Percentiles rank a stretch among this genome's conserved stretches.
These are phyloP conservation scores for Lycocorax pyrrhopterus DNA, from an alignment of 2,113 vertebrate genomes.

Conservation along the genomic window DNA sequence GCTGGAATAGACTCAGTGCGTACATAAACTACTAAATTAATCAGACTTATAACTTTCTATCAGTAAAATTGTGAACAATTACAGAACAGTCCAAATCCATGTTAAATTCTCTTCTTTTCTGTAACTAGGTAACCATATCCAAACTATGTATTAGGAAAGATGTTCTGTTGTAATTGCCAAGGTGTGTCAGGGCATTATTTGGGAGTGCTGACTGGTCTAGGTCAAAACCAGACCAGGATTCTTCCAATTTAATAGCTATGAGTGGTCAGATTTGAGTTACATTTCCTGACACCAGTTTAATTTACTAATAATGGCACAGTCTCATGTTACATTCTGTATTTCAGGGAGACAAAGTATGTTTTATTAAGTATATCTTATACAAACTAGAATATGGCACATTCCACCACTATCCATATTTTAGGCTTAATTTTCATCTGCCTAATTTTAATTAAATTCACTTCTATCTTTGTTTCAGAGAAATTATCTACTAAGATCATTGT, in stretches of 20 bases:
- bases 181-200: not conserved
- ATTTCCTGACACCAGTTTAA: not conserved
- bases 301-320: not conserved
- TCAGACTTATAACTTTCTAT: not conserved
- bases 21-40: not conserved
- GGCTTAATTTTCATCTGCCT: not conserved
- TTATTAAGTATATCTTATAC: not conserved
- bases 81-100: not conserved
- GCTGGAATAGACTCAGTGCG: not conserved
- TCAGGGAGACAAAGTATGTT: not conserved
- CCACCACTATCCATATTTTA: not conserved
- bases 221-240: not conserved
- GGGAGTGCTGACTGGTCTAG: not conserved
- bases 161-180: rapidly evolving
- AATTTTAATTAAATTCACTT: not conserved
- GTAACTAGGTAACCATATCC: not conserved
- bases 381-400: not conserved
- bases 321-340: not conserved
- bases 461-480: not conserved
- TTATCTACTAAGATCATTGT: not conserved
- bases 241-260: not conserved
- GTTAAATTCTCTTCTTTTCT: not conserved
- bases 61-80: not conserved
- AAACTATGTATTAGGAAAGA: not conserved
- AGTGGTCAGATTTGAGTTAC: not conserved